Conservation (phyloP, 2,888 invertebrate species). For the Caenorhabditis sp. region DNA sequence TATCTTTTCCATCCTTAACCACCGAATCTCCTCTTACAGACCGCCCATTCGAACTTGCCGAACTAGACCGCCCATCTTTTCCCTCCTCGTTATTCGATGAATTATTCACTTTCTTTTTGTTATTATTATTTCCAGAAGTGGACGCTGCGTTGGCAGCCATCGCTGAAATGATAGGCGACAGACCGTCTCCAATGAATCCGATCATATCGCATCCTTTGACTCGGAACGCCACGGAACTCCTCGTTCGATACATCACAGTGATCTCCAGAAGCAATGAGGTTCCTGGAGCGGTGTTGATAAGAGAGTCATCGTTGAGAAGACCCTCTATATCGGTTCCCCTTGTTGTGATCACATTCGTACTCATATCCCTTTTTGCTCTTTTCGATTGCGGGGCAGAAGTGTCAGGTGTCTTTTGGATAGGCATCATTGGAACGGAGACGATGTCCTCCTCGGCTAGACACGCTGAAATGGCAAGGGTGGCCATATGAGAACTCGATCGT, state of each 20-base stretch:
- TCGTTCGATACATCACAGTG: constrained; percentile 44
- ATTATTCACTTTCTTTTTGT: constrained; percentile 22
- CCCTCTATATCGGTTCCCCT: constrained; percentile 35
- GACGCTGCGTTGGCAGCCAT: constrained; percentile 1
- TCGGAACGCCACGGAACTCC: constrained; percentile 29
- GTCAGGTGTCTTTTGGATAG: constrained; percentile 39
- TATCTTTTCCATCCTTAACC: constrained; percentile 24
- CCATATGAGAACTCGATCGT: constrained; percentile 59
- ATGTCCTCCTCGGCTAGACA: constrained; percentile 61
- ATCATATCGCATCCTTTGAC: constrained; percentile 50
- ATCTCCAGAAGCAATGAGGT: constrained; percentile 36
- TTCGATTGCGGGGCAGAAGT: constrained; percentile 20
- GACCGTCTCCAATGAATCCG: constrained; percentile 50
- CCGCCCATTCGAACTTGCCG: constrained; percentile 45
- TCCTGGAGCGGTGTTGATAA: constrained; percentile 53
- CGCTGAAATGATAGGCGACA: constrained; percentile 15
- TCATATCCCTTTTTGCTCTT: constrained; percentile 43
- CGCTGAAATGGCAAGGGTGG: constrained; percentile 47
- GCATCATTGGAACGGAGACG: constrained; percentile 48
- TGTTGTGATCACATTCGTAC: constrained; percentile 43
- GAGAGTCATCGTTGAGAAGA: constrained; percentile 9
- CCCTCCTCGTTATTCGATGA: constrained; percentile 15
- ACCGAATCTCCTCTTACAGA: constrained; percentile 17
- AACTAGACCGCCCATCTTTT: constrained; percentile 48
- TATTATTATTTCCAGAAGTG: constrained; percentile 15